phyloP scores from a whole-genome alignment of 2,797 vertebrate species.

The Urocyon cinereoargenteus region DNA sequence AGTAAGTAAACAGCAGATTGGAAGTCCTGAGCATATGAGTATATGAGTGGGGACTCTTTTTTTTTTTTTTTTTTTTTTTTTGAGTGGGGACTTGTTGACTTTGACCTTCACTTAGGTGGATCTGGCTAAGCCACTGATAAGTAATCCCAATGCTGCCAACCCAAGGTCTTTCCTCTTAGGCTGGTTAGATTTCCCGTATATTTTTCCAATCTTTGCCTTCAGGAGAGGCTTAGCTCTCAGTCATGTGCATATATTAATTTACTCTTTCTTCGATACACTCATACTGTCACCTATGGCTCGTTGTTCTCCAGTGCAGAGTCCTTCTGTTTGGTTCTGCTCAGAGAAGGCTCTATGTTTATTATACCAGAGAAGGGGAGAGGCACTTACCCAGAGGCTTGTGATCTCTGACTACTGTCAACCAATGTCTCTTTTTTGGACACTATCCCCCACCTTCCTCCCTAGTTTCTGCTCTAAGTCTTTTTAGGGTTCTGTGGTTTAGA shows the following conservation, averaged over 20 bases:
- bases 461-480: background rate
- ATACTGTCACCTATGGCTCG: background rate
- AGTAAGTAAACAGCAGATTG: background rate
- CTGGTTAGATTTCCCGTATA: background rate
- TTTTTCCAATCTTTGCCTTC: background rate
- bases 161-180: background rate
- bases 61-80: too few relatives aligned
- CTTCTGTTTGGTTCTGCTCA: background rate
- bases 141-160: background rate
- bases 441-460: background rate
- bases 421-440: background rate
- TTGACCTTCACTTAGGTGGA: background rate
- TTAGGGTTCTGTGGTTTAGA: slow-evolving; percentile 40
- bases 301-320: background rate
- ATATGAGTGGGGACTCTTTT: too few relatives aligned
- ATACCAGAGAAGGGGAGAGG: background rate
- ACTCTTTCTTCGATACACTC: background rate
- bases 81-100: background rate
- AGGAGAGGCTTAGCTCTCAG: background rate
- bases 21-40: background rate
- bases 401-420: background rate
- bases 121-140: background rate
- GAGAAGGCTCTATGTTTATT: background rate
- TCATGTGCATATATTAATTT: background rate
- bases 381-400: background rate